Conservation (phyloP, 1,140 invertebrate species). For the Lepidurus arcticus region DNA sequence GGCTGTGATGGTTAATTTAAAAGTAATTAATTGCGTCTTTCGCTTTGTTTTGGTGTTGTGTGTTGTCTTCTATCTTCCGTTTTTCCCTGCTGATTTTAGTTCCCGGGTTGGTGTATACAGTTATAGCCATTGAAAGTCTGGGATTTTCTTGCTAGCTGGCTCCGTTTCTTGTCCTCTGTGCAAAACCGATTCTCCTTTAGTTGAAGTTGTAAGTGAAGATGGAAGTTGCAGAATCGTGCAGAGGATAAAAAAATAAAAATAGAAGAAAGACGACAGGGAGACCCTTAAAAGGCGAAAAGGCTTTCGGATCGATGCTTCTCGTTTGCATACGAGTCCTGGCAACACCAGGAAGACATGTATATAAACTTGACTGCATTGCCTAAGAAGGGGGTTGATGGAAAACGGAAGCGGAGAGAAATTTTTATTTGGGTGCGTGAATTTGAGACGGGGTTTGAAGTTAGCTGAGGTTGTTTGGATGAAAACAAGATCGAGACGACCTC, state of each 20-base stretch:
- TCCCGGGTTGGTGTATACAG: neutral
- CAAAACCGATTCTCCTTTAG: neutral
- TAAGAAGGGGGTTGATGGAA: neutral
- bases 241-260: neutral
- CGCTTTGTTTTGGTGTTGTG: no score
- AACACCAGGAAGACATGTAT: slow-evolving; percentile 2
- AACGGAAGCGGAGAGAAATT: neutral
- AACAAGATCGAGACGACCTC: neutral
- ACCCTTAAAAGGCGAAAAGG: neutral
- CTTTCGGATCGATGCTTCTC: slow-evolving; percentile 10
- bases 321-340: slow-evolving; percentile 5
- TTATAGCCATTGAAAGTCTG: neutral
- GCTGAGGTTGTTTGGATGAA: neutral
- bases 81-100: neutral
- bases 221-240: neutral
- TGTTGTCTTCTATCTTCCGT: neutral
- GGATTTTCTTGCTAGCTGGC: neutral
- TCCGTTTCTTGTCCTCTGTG: neutral
- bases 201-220: slow-evolving; percentile 2
- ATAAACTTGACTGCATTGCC: neutral
- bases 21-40: no score
- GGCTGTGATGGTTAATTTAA: no score
- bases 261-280: neutral
- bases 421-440: neutral
- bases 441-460: neutral